These are phyloP conservation scores for Drosophila ohnishii DNA, from an alignment of 1,140 invertebrate genomes.

Conservation along the genomic window DNA sequence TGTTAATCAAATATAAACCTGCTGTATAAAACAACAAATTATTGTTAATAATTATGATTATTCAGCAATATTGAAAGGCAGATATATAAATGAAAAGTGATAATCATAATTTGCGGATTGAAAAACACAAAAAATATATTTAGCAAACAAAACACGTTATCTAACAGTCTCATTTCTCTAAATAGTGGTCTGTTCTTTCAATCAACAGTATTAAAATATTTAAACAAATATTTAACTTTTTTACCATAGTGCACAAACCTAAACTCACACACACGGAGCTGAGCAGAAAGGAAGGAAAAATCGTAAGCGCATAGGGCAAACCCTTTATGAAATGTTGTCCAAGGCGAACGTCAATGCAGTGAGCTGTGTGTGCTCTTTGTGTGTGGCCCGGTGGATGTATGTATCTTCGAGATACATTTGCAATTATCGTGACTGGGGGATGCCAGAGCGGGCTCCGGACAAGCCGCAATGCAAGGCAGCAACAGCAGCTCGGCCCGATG, in stretches of 20 bases:
- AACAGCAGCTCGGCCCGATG: conserved; percentile 20
- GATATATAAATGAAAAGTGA: too few species aligned
- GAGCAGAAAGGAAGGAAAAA: conserved; percentile 32
- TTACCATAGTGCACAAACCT: conserved; percentile 9
- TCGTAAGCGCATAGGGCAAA: conserved; percentile 36
- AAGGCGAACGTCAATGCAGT: conserved; percentile 63
- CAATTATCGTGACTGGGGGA: conserved; percentile 82
- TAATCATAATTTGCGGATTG: too few species aligned
- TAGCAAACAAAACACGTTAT: too few species aligned
- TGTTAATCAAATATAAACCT: background rate
- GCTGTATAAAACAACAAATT: too few species aligned
- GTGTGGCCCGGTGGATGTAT: conserved; percentile 39
- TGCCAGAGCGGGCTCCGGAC: conserved; percentile 39
- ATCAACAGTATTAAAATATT: too few species aligned
- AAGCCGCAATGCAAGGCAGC: conserved; percentile 26
- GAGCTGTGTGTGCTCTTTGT: conserved; percentile 44
- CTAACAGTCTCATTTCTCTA: too few species aligned
- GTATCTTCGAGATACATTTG: conserved; percentile 78
- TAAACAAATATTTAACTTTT: background rate
- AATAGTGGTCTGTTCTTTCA: too few species aligned
- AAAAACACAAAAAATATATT: too few species aligned
- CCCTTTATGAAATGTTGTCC: conserved; percentile 75
- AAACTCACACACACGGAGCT: conserved; percentile 1
- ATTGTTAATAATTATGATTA: too few species aligned
- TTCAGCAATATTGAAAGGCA: too few species aligned